Base-by-base conservation (phyloP, 2,113 vertebrate genomes). In the Neoarius graeffei region DNA sequence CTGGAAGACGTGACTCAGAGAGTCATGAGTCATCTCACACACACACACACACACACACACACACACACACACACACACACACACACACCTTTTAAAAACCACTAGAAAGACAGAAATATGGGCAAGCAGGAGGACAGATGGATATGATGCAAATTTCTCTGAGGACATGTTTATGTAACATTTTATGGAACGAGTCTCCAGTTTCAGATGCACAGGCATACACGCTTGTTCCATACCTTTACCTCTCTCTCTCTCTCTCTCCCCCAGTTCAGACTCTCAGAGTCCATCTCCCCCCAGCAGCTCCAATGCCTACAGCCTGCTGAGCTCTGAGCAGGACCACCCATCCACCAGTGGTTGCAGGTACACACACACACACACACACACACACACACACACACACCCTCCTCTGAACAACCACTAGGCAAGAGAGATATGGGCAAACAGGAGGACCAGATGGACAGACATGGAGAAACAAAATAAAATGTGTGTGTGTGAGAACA, bases 341-440 rank as follows among this genome's bases (percentile, higher is more conserved):
- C 95, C 94, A 0, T 96, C 95, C 42, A 94, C 93, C 42, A 95
- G 95, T 10, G 95, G 96, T 85, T 96, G 95, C 94, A 96, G 95
- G 95, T 96, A 90, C 7, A 57, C 17, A 93, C 92, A 80, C 20
- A 35, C n/a, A n/a, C n/a, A n/a, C n/a, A n/a, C n/a, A n/a, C n/a
- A n/a, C n/a, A 42, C 15, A 57, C 17, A 35, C 13, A 81, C 13
- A 30, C 56, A 54, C 52, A 35, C 19, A 5, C 30, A 13, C 10
- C 14, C n/a, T 3, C 67, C 17, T 17, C 13, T 30, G 13, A 69
- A 69, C 27, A 30, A 14, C 67, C 11, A 30, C 27, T 7, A 64
- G 25, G 4, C 25, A 17, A 0, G 1, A 50, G 23, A 30, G 14
- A 79, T 30, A 56, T 27, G 25, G 14, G 11, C 42, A 73, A 82